Base-by-base conservation (phyloP, 1,140 invertebrate species). In the Nilaparvata lugens region DNA sequence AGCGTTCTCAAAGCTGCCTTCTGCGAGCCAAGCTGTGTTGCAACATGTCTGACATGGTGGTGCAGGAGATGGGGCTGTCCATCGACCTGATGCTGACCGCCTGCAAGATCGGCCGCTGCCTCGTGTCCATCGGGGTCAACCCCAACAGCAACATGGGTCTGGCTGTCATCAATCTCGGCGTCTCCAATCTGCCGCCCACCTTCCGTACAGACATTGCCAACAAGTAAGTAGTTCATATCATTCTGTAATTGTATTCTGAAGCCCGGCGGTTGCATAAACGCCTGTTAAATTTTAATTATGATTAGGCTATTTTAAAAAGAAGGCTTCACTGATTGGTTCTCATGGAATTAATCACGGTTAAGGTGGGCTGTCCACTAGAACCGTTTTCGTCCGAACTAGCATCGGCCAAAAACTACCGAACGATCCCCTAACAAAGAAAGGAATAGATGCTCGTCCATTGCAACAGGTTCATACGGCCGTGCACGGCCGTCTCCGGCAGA, bases 171-270 rank as follows among this genome's bases (percentile, higher is more conserved):
- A 85, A 85, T 70, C 71, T 83, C 54, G 83, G 82, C 25, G 75
- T 84, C 1, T 77, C 73, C 58, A 83, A 84, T 72, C 70, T 84
- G 4, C 77, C 80, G 35, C 77, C 81, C 11, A 84, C 81, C 18
- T 78, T 81, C 40, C 75, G 80, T 60, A 85, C 83, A 14, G 83
- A 85, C 63, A 74, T 84, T 64, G 83, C 83, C n/a, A 85, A 85
- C 68, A 84, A 81, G 78, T 80, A 67, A 66, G 65, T 62, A 43
- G 56, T 28, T 58, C 13, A 28, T 52, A 45, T 58, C 13, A 56
- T 40, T 24, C 9, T 43, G 42, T 14, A 4, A 60, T 45, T 43
- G 4, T 42, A n/a, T 66, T 42, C n/a, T 42, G 40, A 11, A n/a
- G 11, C n/a, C n/a, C n/a, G 11, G 11, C n/a, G 11, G n/a, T n/a